Conservation (phyloP, 2,888 invertebrate genomes). For the Zele albiditarsus region DNA sequence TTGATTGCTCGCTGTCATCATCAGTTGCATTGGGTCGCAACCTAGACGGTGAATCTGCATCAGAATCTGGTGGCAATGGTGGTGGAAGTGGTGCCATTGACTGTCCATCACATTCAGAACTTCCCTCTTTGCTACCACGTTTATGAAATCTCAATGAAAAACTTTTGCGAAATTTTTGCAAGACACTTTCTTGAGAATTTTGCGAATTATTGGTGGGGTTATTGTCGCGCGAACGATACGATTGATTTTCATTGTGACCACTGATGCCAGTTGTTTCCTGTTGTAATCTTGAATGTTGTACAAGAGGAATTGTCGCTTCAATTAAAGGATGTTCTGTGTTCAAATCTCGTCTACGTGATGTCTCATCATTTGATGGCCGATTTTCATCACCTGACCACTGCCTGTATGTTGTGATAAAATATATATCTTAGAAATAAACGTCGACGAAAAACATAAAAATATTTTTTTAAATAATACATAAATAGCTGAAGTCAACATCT, state of each 20-base stretch:
- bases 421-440: slow-evolving; percentile 31
- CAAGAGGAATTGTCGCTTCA: slow-evolving; percentile 64
- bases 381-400: slow-evolving; percentile 64
- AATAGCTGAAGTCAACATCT: too few species aligned
- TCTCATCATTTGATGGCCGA: slow-evolving; percentile 53
- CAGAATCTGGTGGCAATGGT: slow-evolving; percentile 45
- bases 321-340: slow-evolving; percentile 65
- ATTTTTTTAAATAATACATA: too few species aligned
- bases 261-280: slow-evolving; percentile 54
- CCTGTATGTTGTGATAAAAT: slow-evolving; percentile 52
- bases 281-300: slow-evolving; percentile 61
- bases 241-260: slow-evolving; percentile 51
- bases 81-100: slow-evolving; percentile 60
- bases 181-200: slow-evolving; percentile 75
- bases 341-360: slow-evolving; percentile 48
- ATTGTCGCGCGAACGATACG: slow-evolving; percentile 48
- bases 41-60: slow-evolving; percentile 41
- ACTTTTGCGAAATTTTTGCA: slow-evolving; percentile 83
- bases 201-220: slow-evolving; percentile 45
- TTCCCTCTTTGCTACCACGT: slow-evolving; percentile 74
- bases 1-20: slow-evolving; percentile 36
- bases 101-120: slow-evolving; percentile 71
- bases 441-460: not conserved
- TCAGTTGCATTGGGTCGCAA: slow-evolving; percentile 19
- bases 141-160: slow-evolving; percentile 78